These are phyloP conservation scores for Noctua janthe DNA, from an alignment of 2,888 invertebrate species.

Conservation along the genomic window DNA sequence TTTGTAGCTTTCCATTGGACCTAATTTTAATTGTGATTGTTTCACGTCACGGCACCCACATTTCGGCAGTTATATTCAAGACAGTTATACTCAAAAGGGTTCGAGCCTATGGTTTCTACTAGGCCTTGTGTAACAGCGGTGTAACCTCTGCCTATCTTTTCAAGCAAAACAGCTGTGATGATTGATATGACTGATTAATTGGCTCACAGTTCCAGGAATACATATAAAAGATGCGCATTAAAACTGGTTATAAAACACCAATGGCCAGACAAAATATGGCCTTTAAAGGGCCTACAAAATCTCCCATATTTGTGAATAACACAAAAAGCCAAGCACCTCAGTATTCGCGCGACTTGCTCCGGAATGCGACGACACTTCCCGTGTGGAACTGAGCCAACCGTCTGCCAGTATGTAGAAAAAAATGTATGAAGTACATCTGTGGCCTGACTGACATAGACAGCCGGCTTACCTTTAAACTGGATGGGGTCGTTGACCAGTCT, in stretches of 20 bases:
- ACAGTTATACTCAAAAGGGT: background rate
- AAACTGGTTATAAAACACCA: background rate
- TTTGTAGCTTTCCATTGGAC: background rate
- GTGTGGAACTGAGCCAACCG: constrained; percentile 69
- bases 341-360: constrained; percentile 57
- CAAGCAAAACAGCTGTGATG: background rate
- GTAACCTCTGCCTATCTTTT: background rate
- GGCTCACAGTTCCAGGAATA: background rate
- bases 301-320: constrained; percentile 30
- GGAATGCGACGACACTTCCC: constrained; percentile 66
- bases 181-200: background rate
- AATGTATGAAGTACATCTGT: constrained; percentile 58
- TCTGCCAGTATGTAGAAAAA: constrained; percentile 59
- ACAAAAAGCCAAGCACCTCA: constrained; percentile 31
- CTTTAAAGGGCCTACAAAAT: background rate
- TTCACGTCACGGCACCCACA: background rate
- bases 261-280: background rate
- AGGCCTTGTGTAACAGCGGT: background rate
- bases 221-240: background rate
- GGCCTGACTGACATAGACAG: constrained; percentile 61
- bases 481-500: constrained; percentile 51
- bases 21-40: background rate
- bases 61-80: background rate
- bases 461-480: constrained; percentile 56
- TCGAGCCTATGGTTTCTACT: background rate